These are phyloP conservation scores for Pseudococcus longispinus DNA, from an alignment of 2,888 invertebrate species.

Conservation along the genomic window DNA sequence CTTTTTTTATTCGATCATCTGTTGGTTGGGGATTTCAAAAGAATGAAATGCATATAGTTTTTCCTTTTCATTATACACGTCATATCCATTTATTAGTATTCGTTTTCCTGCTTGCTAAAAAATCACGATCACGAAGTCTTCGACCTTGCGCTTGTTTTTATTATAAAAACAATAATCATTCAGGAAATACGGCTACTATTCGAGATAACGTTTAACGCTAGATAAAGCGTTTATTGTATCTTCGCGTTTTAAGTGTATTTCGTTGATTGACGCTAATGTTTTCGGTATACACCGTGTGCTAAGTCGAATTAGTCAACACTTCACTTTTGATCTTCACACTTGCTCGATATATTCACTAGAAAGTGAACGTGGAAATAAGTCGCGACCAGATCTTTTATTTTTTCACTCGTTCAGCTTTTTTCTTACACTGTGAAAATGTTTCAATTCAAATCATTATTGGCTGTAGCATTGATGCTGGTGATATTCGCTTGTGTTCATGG, in stretches of 20 bases:
- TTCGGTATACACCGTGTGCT: not conserved
- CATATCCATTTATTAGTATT: not conserved
- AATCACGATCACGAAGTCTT: conserved; percentile 52
- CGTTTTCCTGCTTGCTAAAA: conserved; percentile 29
- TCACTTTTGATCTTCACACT: conserved; percentile 41
- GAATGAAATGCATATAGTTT: not conserved
- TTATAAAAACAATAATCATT: conserved; percentile 49
- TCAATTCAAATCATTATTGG: conserved; percentile 1
- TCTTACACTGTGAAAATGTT: not conserved
- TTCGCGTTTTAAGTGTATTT: conserved; percentile 34
- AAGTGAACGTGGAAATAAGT: conserved; percentile 31
- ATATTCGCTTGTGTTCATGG: conserved; percentile 1
- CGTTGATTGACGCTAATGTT: conserved; percentile 49
- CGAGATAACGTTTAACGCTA: conserved; percentile 39
- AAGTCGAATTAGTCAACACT: conserved; percentile 42
- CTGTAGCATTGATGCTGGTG: not conserved
- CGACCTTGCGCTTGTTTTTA: conserved; percentile 51
- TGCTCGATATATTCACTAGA: conserved; percentile 23
- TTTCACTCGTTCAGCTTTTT: not conserved
- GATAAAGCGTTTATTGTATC: conserved; percentile 32
- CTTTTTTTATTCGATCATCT: not conserved
- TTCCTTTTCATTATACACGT: conserved; percentile 17
- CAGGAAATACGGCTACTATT: conserved; percentile 44
- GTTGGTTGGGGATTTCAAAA: not conserved
- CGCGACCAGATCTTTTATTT: not conserved